phyloP scores from a whole-genome alignment of 2,888 invertebrate genomes.

The Deladenus siricidicola region DNA sequence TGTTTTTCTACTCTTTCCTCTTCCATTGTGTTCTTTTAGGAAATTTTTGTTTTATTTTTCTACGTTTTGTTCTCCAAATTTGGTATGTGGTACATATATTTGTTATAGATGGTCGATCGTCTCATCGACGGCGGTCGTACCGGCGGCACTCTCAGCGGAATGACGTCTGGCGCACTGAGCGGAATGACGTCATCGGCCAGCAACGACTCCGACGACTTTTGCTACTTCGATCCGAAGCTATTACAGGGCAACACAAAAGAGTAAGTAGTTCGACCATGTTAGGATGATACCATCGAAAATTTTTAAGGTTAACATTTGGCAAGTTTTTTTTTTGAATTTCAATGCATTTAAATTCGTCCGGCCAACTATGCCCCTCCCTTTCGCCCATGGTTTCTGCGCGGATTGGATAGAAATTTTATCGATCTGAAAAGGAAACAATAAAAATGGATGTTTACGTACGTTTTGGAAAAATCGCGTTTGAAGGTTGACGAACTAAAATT shows the following conservation, averaged over 20 bases:
- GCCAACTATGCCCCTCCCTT: no score
- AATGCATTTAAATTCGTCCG: no score
- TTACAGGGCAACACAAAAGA: constrained; percentile 60
- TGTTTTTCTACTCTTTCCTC: neutral
- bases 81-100: no score
- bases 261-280: constrained; percentile 27
- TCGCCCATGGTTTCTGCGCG: no score
- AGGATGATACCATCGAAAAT: neutral
- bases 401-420: no score
- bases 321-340: no score
- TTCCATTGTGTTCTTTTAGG: neutral
- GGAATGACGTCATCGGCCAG: constrained; percentile 72
- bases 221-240: constrained; percentile 90
- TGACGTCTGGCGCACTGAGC: constrained; percentile 61
- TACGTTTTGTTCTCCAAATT: no score
- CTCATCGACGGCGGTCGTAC: constrained; percentile 40
- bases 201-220: constrained; percentile 74
- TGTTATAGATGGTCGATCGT: constrained; percentile 41
- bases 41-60: no score
- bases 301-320: neutral
- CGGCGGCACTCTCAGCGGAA: constrained; percentile 58
- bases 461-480: no score
- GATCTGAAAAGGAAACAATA: no score
- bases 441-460: no score
- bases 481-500: no score